A percentile compares a stretch with the other conserved stretches of the same genome.
These are phyloP conservation scores for Nineta flava DNA, from an alignment of 2,888 invertebrate species.

Conservation along the genomic window DNA sequence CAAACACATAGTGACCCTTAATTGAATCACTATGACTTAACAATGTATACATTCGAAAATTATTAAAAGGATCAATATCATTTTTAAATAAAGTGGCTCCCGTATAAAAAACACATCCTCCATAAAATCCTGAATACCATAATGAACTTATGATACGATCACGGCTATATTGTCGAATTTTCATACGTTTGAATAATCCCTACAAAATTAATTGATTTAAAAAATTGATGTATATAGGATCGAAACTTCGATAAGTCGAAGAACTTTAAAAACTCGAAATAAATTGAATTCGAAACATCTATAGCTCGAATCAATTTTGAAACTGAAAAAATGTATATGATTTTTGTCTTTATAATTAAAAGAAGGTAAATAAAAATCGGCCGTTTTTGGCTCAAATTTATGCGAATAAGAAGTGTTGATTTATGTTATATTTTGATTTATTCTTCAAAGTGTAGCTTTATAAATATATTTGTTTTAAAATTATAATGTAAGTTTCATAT, in stretches of 20 bases:
- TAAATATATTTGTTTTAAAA: no score
- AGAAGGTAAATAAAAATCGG: no score
- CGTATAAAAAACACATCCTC: constrained; percentile 2
- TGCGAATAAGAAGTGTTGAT: no score
- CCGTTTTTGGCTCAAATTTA: no score
- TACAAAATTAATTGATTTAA: background rate
- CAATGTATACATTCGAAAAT: constrained; percentile 1
- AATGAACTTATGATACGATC: background rate
- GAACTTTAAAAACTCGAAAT: background rate
- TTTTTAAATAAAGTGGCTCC: constrained; percentile 1
- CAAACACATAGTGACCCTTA: background rate
- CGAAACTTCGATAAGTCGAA: no score
- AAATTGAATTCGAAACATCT: background rate
- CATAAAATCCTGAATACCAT: constrained; percentile 4
- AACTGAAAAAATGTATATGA: no score
- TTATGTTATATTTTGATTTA: no score
- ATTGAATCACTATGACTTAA: background rate
- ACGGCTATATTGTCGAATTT: constrained; percentile 1
- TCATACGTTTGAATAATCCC: constrained; percentile 1
- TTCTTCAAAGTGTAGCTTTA: no score
- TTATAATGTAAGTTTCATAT: no score
- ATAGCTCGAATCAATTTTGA: no score
- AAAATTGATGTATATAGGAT: background rate
- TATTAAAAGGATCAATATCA: constrained; percentile 1
- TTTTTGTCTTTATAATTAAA: no score